Percentiles rank a stretch among this genome's conserved stretches.
These are phyloP conservation scores for Streblospio benedicti DNA, from an alignment of 1,140 invertebrate species.

Conservation along the genomic window DNA sequence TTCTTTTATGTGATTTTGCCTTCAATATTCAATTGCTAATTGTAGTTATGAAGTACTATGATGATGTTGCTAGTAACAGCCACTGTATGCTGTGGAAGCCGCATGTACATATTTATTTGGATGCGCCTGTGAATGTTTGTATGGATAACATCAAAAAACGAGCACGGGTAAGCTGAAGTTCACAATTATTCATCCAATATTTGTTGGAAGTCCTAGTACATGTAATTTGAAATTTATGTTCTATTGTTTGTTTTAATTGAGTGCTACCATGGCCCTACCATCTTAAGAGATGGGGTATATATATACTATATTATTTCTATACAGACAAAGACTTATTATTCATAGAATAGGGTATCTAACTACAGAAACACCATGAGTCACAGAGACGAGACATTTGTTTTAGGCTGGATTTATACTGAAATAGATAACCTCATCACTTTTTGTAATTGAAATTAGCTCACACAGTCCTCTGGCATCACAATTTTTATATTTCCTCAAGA, in stretches of 20 bases:
- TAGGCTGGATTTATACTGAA: no score
- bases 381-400: no score
- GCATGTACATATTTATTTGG: constrained; percentile 28
- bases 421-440: no score
- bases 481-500: no score
- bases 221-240: background rate
- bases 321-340: no score
- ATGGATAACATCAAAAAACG: constrained; percentile 24
- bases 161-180: background rate
- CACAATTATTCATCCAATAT: background rate
- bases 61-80: constrained; percentile 10
- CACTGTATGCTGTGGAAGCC: constrained; percentile 22
- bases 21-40: background rate
- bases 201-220: background rate
- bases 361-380: no score
- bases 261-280: no score
- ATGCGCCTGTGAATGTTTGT: constrained; percentile 24
- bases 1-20: background rate
- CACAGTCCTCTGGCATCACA: no score
- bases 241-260: background rate
- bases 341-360: no score
- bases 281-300: no score
- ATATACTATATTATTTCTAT: no score
- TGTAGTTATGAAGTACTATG: background rate
- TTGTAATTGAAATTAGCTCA: no score